phyloP scores from a whole-genome alignment of 1,140 invertebrate species.

The Metaphire vulgaris region DNA sequence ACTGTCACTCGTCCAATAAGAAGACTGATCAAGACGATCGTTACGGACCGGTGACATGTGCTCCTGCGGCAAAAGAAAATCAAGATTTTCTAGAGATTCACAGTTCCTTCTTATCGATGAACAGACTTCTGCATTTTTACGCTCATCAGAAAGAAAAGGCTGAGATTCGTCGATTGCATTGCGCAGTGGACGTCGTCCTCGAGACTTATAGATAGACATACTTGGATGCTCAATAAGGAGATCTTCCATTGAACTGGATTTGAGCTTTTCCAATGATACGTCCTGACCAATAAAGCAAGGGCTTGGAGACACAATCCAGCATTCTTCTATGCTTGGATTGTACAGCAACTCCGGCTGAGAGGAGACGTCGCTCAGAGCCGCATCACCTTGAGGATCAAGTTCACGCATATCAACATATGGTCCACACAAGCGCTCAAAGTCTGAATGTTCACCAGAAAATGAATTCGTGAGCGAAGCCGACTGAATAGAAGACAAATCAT shows the following conservation, averaged over 20 bases:
- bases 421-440: not conserved
- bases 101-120: not conserved
- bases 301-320: constrained; percentile 73
- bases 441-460: not conserved
- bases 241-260: constrained; percentile 30
- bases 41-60: not conserved
- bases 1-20: not conserved
- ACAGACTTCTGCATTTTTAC: not conserved
- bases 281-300: constrained; percentile 69
- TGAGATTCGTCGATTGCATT: not conserved
- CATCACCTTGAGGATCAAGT: not conserved
- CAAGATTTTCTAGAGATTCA: not conserved
- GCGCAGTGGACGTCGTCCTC: constrained; percentile 8
- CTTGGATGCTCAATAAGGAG: constrained; percentile 74
- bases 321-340: constrained; percentile 57
- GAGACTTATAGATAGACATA: constrained; percentile 68
- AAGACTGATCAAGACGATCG: not conserved
- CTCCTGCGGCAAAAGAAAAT: not conserved
- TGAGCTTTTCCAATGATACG: constrained; percentile 39
- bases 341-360: not conserved
- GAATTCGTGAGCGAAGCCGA: not conserved
- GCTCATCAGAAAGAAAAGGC: not conserved
- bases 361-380: constrained; percentile 3
- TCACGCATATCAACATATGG: constrained; percentile 7
- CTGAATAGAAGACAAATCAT: not conserved